Percentiles rank a stretch among this genome's conserved stretches.
phyloP scores from a whole-genome alignment of 2,113 vertebrate species.

The Aegotheles bennettii region DNA sequence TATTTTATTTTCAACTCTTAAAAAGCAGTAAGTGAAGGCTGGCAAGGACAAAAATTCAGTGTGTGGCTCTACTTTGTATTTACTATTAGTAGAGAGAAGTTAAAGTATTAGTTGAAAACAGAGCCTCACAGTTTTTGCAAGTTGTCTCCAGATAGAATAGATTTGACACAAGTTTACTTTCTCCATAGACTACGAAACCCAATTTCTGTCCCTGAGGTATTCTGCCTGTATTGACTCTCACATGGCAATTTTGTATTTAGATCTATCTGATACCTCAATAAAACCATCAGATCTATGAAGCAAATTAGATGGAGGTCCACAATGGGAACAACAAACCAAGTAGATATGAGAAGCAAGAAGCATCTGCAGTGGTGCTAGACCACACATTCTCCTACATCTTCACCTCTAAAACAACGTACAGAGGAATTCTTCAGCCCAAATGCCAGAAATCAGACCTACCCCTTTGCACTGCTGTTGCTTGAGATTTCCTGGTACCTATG shows the following conservation, averaged over 20 bases:
- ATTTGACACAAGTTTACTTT: background rate
- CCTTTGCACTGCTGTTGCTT: background rate
- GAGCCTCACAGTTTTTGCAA: background rate
- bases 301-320: background rate
- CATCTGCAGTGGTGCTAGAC: background rate
- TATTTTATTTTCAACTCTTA: background rate
- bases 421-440: background rate
- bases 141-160: background rate
- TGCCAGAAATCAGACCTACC: background rate
- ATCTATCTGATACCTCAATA: background rate
- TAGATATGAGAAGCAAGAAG: background rate
- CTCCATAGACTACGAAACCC: background rate
- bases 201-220: background rate
- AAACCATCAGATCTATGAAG: background rate
- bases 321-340: background rate
- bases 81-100: background rate
- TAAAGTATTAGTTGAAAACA: background rate
- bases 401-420: background rate
- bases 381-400: background rate
- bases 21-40: background rate
- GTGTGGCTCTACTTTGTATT: background rate
- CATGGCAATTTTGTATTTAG: background rate
- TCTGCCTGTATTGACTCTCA: background rate
- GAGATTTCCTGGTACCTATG: background rate
- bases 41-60: background rate